Conservation (phyloP, 2,888 invertebrate genomes). For the Bembecia ichneumoniformis region DNA sequence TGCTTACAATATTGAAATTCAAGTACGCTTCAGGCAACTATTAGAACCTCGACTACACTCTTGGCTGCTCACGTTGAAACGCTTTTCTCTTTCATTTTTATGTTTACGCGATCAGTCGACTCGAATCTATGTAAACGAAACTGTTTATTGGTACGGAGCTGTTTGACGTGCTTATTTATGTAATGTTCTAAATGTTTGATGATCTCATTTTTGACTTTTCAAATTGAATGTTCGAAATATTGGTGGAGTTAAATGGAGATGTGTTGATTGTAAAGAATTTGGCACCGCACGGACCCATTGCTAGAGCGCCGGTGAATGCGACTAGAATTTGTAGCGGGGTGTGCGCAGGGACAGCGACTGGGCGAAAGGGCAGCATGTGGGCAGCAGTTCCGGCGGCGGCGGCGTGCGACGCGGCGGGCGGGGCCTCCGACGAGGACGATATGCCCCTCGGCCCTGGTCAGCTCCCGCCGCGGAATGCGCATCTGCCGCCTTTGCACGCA, state of each 20-base stretch:
- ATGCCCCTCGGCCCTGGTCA: slow-evolving; percentile 85
- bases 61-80: slow-evolving; percentile 67
- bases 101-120: slow-evolving; percentile 58
- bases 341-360: slow-evolving; percentile 64
- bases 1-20: slow-evolving; percentile 59
- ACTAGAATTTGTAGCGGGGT: slow-evolving; percentile 14
- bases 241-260: slow-evolving; percentile 5
- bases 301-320: slow-evolving; percentile 25
- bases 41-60: slow-evolving; percentile 68
- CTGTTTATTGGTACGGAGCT: slow-evolving; percentile 68
- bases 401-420: slow-evolving; percentile 44
- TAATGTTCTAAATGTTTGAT: slow-evolving; percentile 63
- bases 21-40: slow-evolving; percentile 65
- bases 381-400: slow-evolving; percentile 63
- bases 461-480: slow-evolving; percentile 83
- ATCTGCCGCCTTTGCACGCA: slow-evolving; percentile 79
- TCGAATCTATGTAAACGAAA: slow-evolving; percentile 52
- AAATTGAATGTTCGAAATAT: neutral
- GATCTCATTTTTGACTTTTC: slow-evolving; percentile 29
- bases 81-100: slow-evolving; percentile 68
- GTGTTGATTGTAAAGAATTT: neutral
- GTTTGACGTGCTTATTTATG: slow-evolving; percentile 71
- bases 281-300: slow-evolving; percentile 4
- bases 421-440: slow-evolving; percentile 57
- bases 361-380: slow-evolving; percentile 72